Evolutionary conservation across 2,113 vertebrate species (phyloP), one percentile per base, ranked within the genome.

Genomic region (Ranitomeya variabilis): DNA sequence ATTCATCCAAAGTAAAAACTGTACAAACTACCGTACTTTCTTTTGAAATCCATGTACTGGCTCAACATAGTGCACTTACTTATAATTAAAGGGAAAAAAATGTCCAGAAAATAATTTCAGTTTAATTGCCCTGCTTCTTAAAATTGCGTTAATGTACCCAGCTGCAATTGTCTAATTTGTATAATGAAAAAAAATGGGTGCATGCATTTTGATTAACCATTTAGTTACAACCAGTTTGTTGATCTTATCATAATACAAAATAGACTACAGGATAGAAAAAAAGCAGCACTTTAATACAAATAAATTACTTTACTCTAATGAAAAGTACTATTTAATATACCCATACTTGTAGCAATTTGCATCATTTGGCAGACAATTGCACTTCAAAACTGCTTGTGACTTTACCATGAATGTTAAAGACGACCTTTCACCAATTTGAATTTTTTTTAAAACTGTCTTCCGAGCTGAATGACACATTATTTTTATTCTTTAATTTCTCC

Each of bases 1-100:
- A 86, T 45, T 76, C 31, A 76, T 31, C 26, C 84, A 62, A 76
- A 60, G 67, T 31, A 55, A 74, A 67, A 73, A 18, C 54, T 74
- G n/a, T 13, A 62, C 19, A 51, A 2, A 60, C 19, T 77, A 19
- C 26, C 26, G 26, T 31, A 31, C 71, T 62, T 76, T 55, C 3
- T 74, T 85, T 51, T 62, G 7, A 78, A 8, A 76, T 14, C 19
- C 5, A 51, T 15, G 16, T 78, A 14, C 7, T 6, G 51, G 10
- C 18, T 37, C 26, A 26, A 62, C 57, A 81, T n/a, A 73, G 37
- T 73, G 69, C 14, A 73, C 57, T 64, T 67, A 15, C 37, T 21
- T 19, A 9, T 67, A 21, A 45, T 8, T 45, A 82, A 62, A 52
- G 4, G 0, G 12, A 21, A 83, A 66, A 66, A 66, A 2, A 51